These are phyloP conservation scores for Teleogryllus occipitalis DNA, from an alignment of 1,140 invertebrate genomes.

Conservation along the genomic window DNA sequence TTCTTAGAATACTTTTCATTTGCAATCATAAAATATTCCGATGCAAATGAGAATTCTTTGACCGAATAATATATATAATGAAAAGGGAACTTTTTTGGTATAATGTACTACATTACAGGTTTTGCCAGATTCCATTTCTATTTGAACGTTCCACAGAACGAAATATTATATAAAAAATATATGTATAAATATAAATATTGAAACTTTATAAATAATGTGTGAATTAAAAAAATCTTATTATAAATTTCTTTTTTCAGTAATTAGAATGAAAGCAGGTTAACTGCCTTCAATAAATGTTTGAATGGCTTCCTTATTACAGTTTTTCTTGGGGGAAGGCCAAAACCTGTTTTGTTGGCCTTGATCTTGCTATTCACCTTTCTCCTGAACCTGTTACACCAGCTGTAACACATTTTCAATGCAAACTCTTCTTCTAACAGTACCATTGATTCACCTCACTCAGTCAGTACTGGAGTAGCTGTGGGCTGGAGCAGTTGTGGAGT, in stretches of 20 bases:
- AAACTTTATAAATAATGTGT: too few relatives aligned
- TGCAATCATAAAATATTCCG: too few relatives aligned
- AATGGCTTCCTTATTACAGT: not conserved
- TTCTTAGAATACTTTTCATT: too few relatives aligned
- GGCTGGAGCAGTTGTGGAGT: not conserved
- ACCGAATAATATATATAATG: too few relatives aligned
- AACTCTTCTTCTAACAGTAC: not conserved
- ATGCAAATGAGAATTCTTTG: too few relatives aligned
- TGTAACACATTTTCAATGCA: not conserved
- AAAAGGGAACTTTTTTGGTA: too few relatives aligned
- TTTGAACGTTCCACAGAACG: too few relatives aligned
- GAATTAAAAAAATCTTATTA: too few relatives aligned
- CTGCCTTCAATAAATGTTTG: not conserved
- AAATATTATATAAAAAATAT: too few relatives aligned
- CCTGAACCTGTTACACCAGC: not conserved
- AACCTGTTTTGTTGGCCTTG: not conserved
- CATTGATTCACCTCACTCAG: not conserved
- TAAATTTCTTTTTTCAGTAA: not conserved
- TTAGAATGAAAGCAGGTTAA: not conserved
- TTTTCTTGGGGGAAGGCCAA: not conserved
- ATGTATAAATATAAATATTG: too few relatives aligned
- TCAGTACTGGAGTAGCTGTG: constrained; percentile 38
- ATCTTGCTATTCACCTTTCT: not conserved
- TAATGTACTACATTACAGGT: too few relatives aligned
- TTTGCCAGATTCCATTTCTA: too few relatives aligned